A percentile compares a stretch with the other conserved stretches of the same genome.
phyloP scores from a whole-genome alignment of 1,140 invertebrate genomes.

The Atta texana region DNA sequence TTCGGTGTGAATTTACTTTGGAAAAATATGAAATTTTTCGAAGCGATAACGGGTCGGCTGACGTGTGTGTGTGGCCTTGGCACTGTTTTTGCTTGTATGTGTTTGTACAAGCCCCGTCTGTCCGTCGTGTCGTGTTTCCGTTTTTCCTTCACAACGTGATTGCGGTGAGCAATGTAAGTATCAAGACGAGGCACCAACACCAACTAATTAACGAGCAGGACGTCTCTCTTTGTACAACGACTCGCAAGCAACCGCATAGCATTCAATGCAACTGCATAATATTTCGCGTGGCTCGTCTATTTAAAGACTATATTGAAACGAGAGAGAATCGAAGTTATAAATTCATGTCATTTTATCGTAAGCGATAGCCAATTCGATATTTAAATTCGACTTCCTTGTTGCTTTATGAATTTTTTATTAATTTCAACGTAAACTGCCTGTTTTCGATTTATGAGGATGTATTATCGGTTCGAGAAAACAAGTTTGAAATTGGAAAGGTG shows the following conservation, averaged over 20 bases:
- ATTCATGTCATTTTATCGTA: background rate
- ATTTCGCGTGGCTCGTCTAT: background rate
- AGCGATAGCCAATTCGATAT: background rate
- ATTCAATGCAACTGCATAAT: background rate
- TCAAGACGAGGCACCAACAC: background rate
- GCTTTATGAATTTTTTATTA: background rate
- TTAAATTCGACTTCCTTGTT: background rate
- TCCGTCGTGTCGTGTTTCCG: background rate
- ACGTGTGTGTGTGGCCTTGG: background rate
- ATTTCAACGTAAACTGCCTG: background rate
- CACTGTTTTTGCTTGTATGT: background rate
- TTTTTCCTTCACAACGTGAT: background rate
- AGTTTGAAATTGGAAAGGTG: too few species aligned
- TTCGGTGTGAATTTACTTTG: background rate
- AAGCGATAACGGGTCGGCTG: background rate
- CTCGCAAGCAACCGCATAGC: too few species aligned
- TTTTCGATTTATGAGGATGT: background rate
- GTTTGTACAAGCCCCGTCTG: background rate
- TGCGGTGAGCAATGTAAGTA: background rate
- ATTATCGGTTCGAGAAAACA: too few species aligned
- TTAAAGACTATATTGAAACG: background rate
- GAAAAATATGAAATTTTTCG: slow-evolving; percentile 14
- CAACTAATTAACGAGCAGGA: background rate
- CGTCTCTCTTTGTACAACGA: background rate
- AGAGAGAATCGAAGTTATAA: background rate